Conservation (phyloP, 2,888 invertebrate genomes). For the Pandemis cinnamomeana region DNA sequence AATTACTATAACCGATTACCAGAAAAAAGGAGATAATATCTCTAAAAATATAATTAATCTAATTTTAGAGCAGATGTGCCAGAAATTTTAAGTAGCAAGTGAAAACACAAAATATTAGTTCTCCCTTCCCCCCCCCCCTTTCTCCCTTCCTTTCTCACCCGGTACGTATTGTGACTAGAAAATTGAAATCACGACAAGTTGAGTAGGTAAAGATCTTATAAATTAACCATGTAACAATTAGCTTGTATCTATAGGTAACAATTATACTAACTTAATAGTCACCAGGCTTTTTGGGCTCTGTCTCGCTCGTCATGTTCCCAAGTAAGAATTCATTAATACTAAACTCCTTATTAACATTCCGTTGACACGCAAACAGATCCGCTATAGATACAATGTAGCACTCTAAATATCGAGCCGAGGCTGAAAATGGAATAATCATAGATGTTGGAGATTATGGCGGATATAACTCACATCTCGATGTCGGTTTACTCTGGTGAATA, state of each 20-base stretch:
- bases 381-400: background rate
- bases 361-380: conserved; percentile 18
- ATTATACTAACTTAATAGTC: background rate
- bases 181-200: background rate
- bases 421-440: conserved; percentile 22
- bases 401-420: conserved; percentile 6
- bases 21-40: too few species aligned
- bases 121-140: too few species aligned
- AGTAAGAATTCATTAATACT: conserved; percentile 2
- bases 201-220: background rate
- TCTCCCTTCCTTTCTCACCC: too few species aligned
- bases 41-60: too few species aligned
- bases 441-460: conserved; percentile 27
- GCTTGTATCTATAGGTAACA: background rate
- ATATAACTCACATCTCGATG: conserved; percentile 36
- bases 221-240: background rate
- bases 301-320: background rate
- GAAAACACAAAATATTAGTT: too few species aligned
- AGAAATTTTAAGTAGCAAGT: too few species aligned
- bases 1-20: too few species aligned
- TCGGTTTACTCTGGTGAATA: conserved; percentile 56
- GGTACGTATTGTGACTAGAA: background rate
- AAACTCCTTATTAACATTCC: conserved; percentile 21
- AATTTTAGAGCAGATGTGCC: too few species aligned
- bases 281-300: background rate